Base-by-base conservation (phyloP, 1,140 invertebrate species). In the Diorhabda carinulata region DNA sequence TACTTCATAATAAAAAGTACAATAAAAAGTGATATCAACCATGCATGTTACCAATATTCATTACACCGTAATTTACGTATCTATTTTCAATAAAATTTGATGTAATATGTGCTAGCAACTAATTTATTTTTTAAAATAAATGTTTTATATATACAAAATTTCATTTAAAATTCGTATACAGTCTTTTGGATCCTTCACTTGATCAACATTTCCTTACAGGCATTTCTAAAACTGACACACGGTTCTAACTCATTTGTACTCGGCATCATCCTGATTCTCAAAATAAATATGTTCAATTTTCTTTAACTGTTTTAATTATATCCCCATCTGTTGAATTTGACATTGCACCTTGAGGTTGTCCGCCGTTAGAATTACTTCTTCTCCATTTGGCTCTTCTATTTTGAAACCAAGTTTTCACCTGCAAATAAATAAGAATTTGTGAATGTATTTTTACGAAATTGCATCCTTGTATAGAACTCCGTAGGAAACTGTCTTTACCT, bases 371-470 rank as follows among this genome's bases (percentile, higher is more conserved):
- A 52, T 52, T 4, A 8, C 82, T 80, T 25, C 89, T 79, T 63
- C 91, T 79, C 90, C 90, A 92, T 82, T 93, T 93, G 65, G 92
- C 92, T 63, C 91, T 82, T 66, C 91, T 81, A 80, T 93, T 93
- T 83, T 92, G 91, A 79, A 93, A 93, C 91, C 91, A 93, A 0
- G 92, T 92, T 81, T 93, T 93, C 1, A 93, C 91, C 84, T 90
- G 81, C 57, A 76, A 78, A n/a, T 52, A 10, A 69, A 72, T 5
- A 61, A 56, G 60, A 61, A 9, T 44, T 64, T 42, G 5, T 43
- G 67, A 42, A 42, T 58, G 45, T 72, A 58, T 70, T 71, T 42
- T 44, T 42, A 40, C 9, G 52, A n/a, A 56, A n/a, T n/a, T n/a
- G 6, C 52, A 62, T 3, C 4, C 9, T 25, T 25, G 25, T 25